A percentile compares a stretch with the other conserved stretches of the same genome.
Conservation (phyloP, 1,140 invertebrate species). For the Achatina immaculata region DNA sequence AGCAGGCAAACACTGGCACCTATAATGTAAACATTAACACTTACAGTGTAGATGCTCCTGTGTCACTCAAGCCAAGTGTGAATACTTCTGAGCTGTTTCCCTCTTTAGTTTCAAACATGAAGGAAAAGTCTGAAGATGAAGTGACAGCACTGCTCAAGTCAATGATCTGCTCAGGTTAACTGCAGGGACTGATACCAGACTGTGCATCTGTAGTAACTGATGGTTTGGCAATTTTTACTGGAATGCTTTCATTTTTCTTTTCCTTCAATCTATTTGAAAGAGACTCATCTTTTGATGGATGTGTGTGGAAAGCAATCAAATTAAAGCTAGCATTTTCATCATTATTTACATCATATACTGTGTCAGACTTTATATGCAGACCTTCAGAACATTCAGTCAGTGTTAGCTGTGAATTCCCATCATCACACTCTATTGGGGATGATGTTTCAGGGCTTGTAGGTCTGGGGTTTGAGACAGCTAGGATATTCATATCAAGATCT, state of each 20-base stretch:
- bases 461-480: conserved; percentile 36
- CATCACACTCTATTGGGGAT: conserved; percentile 40
- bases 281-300: conserved; percentile 40
- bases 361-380: conserved; percentile 49
- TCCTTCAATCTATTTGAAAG: conserved; percentile 38
- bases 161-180: conserved; percentile 38
- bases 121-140: conserved; percentile 37
- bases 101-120: conserved; percentile 24
- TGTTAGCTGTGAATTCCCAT: conserved; percentile 54
- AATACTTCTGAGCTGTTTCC: conserved; percentile 28
- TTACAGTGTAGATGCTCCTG: not conserved
- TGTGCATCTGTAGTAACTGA: conserved; percentile 49
- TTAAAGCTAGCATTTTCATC: conserved; percentile 43
- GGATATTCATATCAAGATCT: conserved; percentile 41
- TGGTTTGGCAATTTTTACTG: conserved; percentile 40
- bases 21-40: too few relatives aligned
- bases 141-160: conserved; percentile 43
- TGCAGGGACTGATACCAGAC: conserved; percentile 43
- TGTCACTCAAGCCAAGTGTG: conserved; percentile 17
- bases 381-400: conserved; percentile 53
- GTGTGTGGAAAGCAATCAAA: conserved; percentile 30
- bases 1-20: too few relatives aligned
- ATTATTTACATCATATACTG: conserved; percentile 37
- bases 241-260: conserved; percentile 51
- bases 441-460: conserved; percentile 41